Conservation (phyloP, 1,140 invertebrate species). For the Drosophila kanapiae region DNA sequence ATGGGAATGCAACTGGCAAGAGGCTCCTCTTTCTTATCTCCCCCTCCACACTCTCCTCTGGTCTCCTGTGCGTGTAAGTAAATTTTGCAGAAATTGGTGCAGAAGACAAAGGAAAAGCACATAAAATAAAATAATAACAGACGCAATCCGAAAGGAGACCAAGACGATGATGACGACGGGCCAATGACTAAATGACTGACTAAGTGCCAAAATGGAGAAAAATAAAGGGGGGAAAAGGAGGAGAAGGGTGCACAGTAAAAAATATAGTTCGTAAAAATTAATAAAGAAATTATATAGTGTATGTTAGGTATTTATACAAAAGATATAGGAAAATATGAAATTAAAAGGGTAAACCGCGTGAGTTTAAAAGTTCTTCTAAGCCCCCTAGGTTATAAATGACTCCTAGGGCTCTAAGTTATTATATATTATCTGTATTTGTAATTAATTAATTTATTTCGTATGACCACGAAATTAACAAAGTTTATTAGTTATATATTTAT, state of each 20-base stretch:
- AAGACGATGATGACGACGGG: slow-evolving; percentile 54
- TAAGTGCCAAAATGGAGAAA: slow-evolving; percentile 73
- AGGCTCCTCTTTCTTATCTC: slow-evolving; percentile 15
- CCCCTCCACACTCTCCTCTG: background rate
- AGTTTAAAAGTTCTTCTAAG: no score
- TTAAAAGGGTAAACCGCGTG: no score
- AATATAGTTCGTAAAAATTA: background rate
- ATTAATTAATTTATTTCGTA: no score
- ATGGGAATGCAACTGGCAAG: slow-evolving; percentile 51
- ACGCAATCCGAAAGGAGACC: slow-evolving; percentile 59
- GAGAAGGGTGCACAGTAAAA: slow-evolving; percentile 5
- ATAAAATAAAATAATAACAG: slow-evolving; percentile 79
- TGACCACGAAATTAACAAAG: no score
- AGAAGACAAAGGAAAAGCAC: slow-evolving; percentile 81
- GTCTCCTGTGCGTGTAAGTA: slow-evolving; percentile 55
- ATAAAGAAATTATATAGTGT: background rate
- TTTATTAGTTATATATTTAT: no score
- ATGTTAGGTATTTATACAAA: background rate
- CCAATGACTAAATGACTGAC: slow-evolving; percentile 83
- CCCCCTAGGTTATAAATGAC: no score
- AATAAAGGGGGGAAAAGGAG: background rate
- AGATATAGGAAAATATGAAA: background rate
- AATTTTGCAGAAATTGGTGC: slow-evolving; percentile 81
- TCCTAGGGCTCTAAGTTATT: background rate
- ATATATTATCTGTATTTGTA: no score